These are phyloP conservation scores for Euglossa dilemma DNA, from an alignment of 1,140 invertebrate species.

Conservation along the genomic window DNA sequence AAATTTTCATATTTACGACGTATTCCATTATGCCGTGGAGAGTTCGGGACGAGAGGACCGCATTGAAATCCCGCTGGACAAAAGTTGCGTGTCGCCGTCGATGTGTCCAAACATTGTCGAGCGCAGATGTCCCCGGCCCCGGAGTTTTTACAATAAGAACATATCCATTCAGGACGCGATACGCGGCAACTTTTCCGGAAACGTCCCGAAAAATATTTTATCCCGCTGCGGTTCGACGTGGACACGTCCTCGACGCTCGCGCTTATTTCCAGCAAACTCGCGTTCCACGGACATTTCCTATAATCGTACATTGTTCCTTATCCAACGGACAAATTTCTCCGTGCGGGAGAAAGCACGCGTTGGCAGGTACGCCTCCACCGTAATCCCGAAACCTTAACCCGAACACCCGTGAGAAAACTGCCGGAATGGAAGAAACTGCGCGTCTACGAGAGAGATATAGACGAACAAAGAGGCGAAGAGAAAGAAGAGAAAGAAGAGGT, in stretches of 20 bases:
- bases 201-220: constrained; percentile 56
- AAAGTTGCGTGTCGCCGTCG: constrained; percentile 75
- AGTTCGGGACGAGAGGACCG: constrained; percentile 60
- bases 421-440: not conserved
- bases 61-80: constrained; percentile 79
- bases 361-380: too few species aligned
- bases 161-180: constrained; percentile 49
- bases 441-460: not conserved
- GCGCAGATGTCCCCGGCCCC: constrained; percentile 74
- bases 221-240: not conserved
- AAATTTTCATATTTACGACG: constrained; percentile 72
- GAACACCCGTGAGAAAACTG: constrained; percentile 22
- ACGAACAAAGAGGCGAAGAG: not conserved
- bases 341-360: not conserved
- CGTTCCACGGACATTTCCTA: not conserved
- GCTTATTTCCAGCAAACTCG: not conserved
- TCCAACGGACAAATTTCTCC: not conserved
- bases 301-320: not conserved
- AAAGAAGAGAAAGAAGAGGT: not conserved
- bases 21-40: constrained; percentile 76
- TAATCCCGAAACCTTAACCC: not conserved
- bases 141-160: constrained; percentile 60
- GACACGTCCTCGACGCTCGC: not conserved
- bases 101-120: constrained; percentile 81
- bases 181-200: constrained; percentile 60